phyloP scores from a whole-genome alignment of 2,113 vertebrate genomes.

The Campylorhamphus procurvoides region DNA sequence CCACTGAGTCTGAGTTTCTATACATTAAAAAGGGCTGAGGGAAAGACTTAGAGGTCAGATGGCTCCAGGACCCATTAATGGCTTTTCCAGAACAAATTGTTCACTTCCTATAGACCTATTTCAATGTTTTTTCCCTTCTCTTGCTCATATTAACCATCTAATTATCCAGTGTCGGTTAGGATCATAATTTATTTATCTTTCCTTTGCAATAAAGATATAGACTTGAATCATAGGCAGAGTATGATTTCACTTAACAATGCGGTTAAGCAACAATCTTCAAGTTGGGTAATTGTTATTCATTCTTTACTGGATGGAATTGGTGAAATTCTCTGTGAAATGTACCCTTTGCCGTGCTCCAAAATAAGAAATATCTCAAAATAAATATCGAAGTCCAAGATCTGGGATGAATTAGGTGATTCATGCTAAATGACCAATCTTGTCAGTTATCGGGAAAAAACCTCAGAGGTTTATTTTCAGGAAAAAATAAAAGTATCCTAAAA shows the following conservation, averaged over 20 bases:
- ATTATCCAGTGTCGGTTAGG: neutral
- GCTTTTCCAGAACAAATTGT: neutral
- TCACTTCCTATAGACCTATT: neutral
- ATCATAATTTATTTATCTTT: neutral
- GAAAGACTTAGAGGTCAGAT: neutral
- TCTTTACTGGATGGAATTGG: neutral
- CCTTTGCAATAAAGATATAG: neutral
- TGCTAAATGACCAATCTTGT: neutral
- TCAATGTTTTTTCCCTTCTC: neutral
- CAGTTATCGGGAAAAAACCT: neutral
- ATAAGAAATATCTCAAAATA: conserved; percentile 43
- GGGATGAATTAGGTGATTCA: conserved; percentile 59
- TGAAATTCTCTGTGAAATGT: conserved; percentile 19
- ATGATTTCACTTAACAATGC: conserved; percentile 14
- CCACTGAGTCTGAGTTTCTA: neutral
- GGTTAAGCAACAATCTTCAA: neutral
- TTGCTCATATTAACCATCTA: neutral
- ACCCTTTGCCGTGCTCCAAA: neutral
- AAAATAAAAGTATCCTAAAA: neutral
- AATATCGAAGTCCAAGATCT: conserved; percentile 20
- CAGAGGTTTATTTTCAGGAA: neutral
- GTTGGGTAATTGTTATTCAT: conserved; percentile 7
- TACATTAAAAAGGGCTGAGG: neutral
- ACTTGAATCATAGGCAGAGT: neutral
- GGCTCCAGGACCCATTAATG: neutral